phyloP scores from a whole-genome alignment of 2,113 vertebrate genomes.

The Himantopus leucocephalus region DNA sequence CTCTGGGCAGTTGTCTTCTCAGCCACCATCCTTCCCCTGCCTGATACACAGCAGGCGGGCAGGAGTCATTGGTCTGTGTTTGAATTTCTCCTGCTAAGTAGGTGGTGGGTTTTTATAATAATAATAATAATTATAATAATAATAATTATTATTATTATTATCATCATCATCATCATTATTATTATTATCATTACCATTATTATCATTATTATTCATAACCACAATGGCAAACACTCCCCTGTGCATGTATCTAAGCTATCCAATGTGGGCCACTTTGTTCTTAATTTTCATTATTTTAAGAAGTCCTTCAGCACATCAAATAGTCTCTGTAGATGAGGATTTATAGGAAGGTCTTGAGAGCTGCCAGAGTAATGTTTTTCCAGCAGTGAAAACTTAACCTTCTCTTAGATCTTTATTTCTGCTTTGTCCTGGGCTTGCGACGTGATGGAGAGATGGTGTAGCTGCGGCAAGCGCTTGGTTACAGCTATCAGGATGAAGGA shows the following conservation, averaged over 20 bases:
- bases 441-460: background rate
- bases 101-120: too few species aligned
- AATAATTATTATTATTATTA: too few species aligned
- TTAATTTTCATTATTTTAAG: constrained; percentile 10
- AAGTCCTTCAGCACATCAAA: background rate
- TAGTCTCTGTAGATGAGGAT: background rate
- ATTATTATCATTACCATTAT: background rate
- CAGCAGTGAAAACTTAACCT: background rate
- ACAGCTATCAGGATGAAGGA: constrained; percentile 19
- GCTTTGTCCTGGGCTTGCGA: background rate
- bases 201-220: background rate
- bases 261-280: background rate
- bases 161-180: too few species aligned
- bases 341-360: background rate
- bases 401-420: constrained; percentile 32
- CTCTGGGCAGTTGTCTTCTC: background rate
- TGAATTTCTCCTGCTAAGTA: background rate
- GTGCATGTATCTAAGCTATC: background rate
- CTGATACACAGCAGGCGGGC: background rate
- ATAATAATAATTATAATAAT: too few species aligned
- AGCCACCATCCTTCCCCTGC: background rate
- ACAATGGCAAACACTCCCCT: background rate
- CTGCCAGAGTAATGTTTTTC: constrained; percentile 5
- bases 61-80: background rate
- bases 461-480: background rate